Evolutionary conservation across 2,888 invertebrate genomes (phyloP).

Genomic region (Papilio elwesi): DNA sequence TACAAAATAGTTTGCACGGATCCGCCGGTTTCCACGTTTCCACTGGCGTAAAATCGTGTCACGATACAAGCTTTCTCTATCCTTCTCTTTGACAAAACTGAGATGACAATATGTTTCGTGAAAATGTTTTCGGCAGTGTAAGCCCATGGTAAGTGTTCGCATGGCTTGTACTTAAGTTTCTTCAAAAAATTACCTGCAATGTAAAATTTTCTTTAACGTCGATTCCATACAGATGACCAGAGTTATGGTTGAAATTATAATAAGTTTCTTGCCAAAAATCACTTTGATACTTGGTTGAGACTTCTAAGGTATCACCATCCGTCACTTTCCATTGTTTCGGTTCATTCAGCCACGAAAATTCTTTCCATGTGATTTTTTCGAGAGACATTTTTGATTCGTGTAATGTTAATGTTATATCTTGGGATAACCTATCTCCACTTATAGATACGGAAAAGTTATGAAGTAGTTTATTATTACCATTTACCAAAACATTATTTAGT

Average conservation of each 20-base stretch:
- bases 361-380: slow-evolving; percentile 42
- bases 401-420: neutral
- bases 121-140: too few species aligned
- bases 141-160: too few species aligned
- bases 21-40: too few species aligned
- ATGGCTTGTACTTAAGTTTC: neutral
- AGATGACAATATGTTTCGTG: too few species aligned
- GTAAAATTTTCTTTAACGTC: slow-evolving; percentile 64
- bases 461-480: neutral
- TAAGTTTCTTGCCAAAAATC: slow-evolving; percentile 75
- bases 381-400: neutral
- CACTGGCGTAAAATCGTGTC: too few species aligned
- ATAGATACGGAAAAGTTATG: neutral
- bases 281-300: slow-evolving; percentile 63
- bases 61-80: too few species aligned
- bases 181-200: slow-evolving; percentile 56
- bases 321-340: slow-evolving; percentile 59
- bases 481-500: neutral
- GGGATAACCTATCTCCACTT: neutral
- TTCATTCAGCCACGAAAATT: slow-evolving; percentile 69
- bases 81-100: too few species aligned
- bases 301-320: slow-evolving; percentile 49
- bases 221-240: slow-evolving; percentile 67
- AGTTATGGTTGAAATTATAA: slow-evolving; percentile 63
- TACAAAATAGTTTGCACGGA: too few species aligned